Conservation (phyloP, 2,888 invertebrate genomes). For the Pimpla rufipes region DNA sequence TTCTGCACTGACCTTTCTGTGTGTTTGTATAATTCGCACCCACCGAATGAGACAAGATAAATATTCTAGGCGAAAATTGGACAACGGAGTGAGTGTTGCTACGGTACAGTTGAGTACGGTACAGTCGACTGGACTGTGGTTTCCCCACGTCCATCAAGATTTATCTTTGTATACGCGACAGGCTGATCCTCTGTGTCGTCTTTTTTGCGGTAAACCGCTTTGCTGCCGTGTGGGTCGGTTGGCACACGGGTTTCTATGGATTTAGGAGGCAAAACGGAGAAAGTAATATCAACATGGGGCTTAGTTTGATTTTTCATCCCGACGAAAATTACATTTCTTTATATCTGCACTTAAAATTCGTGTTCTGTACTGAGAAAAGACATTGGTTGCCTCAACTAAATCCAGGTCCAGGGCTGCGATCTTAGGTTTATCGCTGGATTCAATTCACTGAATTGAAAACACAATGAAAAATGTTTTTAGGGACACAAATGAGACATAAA, state of each 20-base stretch:
- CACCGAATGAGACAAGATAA: background rate
- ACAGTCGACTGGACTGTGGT: background rate
- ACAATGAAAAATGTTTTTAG: background rate
- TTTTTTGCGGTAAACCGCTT: conserved; percentile 1
- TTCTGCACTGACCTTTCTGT: background rate
- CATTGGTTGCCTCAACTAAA: too few species aligned
- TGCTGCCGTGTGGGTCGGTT: background rate
- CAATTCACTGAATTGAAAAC: too few species aligned
- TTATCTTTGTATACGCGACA: background rate
- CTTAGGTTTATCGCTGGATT: too few species aligned
- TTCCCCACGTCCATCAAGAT: background rate
- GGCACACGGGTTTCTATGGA: background rate
- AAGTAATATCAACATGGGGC: background rate
- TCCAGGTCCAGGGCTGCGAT: too few species aligned
- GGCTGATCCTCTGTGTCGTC: too few species aligned
- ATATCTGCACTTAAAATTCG: too few species aligned
- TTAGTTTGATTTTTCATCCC: background rate
- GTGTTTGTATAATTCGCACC: background rate
- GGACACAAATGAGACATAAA: background rate
- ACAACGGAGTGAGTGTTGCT: background rate
- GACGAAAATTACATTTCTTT: background rate
- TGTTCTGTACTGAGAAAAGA: too few species aligned
- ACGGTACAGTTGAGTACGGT: background rate
- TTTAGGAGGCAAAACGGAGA: background rate
- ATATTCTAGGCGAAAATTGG: background rate